phyloP scores from a whole-genome alignment of 2,888 invertebrate genomes.

The Syritta pipiens region DNA sequence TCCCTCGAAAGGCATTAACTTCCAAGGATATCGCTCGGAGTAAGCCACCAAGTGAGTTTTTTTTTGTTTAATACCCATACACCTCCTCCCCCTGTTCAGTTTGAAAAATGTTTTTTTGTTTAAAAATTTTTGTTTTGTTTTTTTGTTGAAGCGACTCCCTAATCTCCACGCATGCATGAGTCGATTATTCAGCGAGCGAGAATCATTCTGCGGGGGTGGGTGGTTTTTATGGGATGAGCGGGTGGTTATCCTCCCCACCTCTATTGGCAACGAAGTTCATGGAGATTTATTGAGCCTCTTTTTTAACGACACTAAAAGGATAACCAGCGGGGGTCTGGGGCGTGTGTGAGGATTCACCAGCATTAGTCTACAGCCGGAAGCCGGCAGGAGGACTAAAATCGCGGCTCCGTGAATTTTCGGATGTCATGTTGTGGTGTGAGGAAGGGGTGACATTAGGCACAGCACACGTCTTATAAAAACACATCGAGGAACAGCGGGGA shows the following conservation, averaged over 20 bases:
- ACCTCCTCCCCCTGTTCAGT: constrained; percentile 36
- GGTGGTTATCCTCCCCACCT: constrained; percentile 4
- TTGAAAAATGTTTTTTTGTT: constrained; percentile 34
- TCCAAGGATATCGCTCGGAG: constrained; percentile 29
- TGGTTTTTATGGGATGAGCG: neutral
- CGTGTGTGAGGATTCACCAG: no score
- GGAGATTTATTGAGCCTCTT: constrained; percentile 46
- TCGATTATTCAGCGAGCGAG: constrained; percentile 43
- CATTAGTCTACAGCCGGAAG: no score
- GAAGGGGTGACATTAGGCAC: no score
- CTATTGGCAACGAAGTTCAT: constrained; percentile 15
- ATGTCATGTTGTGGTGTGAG: no score
- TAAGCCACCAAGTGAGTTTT: constrained; percentile 65
- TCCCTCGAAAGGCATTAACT: constrained; percentile 41
- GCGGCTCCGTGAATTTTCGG: no score
- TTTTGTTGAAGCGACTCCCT: constrained; percentile 33
- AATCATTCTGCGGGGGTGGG: constrained; percentile 32
- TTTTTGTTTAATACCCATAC: no score
- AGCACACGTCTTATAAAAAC: no score
- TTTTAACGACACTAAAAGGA: constrained; percentile 37
- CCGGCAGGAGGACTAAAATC: no score
- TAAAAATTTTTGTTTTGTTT: no score
- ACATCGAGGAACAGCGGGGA: no score
- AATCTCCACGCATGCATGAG: constrained; percentile 38
- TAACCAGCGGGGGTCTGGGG: neutral